A percentile compares a stretch with the other conserved stretches of the same genome.
Evolutionary conservation across 2,888 invertebrate species (phyloP).

Genomic region (Cerastis leucographa): DNA sequence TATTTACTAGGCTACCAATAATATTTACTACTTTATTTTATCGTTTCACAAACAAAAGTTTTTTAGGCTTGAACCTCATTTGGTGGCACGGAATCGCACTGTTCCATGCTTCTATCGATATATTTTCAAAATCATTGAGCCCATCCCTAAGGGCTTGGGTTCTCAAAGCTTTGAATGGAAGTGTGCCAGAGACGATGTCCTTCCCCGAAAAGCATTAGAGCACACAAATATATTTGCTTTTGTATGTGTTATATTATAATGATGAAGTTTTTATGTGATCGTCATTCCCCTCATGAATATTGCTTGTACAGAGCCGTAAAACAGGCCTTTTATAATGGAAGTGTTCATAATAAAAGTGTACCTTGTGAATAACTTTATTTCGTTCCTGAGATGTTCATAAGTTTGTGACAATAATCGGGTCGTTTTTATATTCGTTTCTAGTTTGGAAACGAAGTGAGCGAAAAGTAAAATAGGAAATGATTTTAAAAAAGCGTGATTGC

Average conservation of each 20-base stretch:
- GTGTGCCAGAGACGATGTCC: constrained; percentile 56
- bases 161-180: constrained; percentile 59
- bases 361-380: constrained; percentile 41
- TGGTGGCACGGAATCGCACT: not conserved
- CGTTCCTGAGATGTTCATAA: constrained; percentile 18
- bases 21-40: not conserved
- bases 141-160: constrained; percentile 42
- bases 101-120: constrained; percentile 24
- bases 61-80: not conserved
- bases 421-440: not conserved
- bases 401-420: constrained; percentile 14
- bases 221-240: constrained; percentile 31
- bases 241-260: constrained; percentile 43
- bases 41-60: not conserved
- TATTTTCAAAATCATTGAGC: constrained; percentile 3
- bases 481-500: not conserved
- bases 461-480: not conserved
- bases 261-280: constrained; percentile 47
- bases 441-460: not conserved
- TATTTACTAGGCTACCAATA: not conserved
- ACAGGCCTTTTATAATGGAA: constrained; percentile 26
- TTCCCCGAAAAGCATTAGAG: constrained; percentile 57
- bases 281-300: constrained; percentile 44
- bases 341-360: constrained; percentile 46
- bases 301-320: constrained; percentile 49